These are phyloP conservation scores for Betta splendens DNA, from an alignment of 2,797 vertebrate genomes.

Conservation along the genomic window DNA sequence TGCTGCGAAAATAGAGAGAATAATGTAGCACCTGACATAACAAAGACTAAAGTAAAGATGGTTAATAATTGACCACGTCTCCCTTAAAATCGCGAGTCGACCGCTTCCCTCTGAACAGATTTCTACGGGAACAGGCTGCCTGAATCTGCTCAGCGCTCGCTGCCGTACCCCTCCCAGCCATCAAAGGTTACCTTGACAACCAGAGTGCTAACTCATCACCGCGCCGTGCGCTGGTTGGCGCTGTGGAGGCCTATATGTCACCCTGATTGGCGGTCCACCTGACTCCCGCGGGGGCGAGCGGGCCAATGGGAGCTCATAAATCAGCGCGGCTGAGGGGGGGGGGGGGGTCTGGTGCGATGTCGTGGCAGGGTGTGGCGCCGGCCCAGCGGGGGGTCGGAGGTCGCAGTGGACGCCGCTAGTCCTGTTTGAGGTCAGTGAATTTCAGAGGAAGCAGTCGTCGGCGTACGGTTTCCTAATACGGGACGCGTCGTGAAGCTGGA, in stretches of 20 bases:
- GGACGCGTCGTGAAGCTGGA: conserved; percentile 22
- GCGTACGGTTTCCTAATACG: conserved; percentile 12
- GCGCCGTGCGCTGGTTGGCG: conserved; percentile 63
- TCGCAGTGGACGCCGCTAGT: conserved; percentile 21
- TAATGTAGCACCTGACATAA: conserved; percentile 23
- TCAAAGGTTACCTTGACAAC: conserved; percentile 81
- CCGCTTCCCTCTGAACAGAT: conserved; percentile 44
- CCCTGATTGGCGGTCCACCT: conserved; percentile 73
- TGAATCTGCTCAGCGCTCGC: conserved; percentile 71
- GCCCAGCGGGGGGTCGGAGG: background rate
- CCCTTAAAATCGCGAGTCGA: conserved; percentile 49
- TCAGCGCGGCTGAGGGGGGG: conserved; percentile 47
- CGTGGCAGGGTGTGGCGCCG: conserved; percentile 33
- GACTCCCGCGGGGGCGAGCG: conserved; percentile 61
- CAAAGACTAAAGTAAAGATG: conserved; percentile 24
- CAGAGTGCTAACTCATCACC: conserved; percentile 81
- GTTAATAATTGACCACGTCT: conserved; percentile 12
- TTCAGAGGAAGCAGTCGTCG: conserved; percentile 14
- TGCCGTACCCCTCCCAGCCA: conserved; percentile 69
- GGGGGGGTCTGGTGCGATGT: conserved; percentile 35
- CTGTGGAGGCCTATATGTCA: conserved; percentile 73
- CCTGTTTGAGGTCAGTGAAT: conserved; percentile 49
- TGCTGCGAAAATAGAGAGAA: conserved; percentile 32
- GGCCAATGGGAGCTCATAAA: conserved; percentile 71
- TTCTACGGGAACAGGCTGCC: conserved; percentile 57